Evolutionary conservation across 2,113 vertebrate genomes (phyloP).

Genomic region (Edolisoma coerulescens): DNA sequence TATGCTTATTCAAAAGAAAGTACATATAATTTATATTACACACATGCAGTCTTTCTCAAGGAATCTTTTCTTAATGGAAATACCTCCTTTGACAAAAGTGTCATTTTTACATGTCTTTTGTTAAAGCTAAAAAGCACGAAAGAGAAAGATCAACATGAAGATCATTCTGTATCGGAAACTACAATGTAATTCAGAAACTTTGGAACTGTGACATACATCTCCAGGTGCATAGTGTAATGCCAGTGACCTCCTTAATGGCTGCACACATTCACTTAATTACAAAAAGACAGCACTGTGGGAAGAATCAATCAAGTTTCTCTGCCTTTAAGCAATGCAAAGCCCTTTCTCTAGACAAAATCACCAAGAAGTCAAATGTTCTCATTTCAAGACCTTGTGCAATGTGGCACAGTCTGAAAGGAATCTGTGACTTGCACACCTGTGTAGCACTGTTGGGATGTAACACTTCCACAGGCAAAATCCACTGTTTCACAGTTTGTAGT

Average conservation of each 20-base stretch:
- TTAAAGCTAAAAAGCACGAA: background rate
- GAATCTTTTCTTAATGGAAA: background rate
- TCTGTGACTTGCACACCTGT: background rate
- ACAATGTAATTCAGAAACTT: background rate
- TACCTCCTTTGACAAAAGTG: background rate
- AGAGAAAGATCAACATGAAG: background rate
- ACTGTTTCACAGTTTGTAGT: background rate
- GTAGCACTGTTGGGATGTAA: background rate
- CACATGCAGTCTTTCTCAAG: background rate
- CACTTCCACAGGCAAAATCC: background rate
- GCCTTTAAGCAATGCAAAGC: background rate
- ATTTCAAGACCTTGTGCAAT: background rate
- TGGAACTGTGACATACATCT: background rate
- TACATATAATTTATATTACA: background rate
- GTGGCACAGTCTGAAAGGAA: background rate
- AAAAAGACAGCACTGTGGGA: background rate
- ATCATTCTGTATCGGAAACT: background rate
- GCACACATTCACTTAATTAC: background rate
- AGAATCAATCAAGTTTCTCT: background rate
- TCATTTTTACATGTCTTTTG: background rate
- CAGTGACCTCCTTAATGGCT: constrained; percentile 13
- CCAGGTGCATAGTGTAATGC: background rate
- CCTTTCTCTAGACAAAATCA: background rate
- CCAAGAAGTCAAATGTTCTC: background rate
- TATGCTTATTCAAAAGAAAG: background rate